Evolutionary conservation across 2,888 invertebrate species (phyloP).

Genomic region (Cyrtodaria siliqua): DNA sequence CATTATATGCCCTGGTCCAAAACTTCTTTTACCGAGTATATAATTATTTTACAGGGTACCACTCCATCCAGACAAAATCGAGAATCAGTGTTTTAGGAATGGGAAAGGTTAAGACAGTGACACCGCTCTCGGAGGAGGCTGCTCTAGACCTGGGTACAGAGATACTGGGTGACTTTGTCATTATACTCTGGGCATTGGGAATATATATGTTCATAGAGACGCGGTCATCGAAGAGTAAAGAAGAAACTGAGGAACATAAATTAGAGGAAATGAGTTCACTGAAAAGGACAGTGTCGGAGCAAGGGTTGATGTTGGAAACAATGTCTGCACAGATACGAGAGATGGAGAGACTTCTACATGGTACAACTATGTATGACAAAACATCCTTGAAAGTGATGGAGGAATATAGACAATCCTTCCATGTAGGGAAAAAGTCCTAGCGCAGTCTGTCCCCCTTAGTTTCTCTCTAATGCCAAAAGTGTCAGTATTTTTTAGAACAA

Average conservation of each 20-base stretch:
- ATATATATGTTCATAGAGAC: constrained; percentile 46
- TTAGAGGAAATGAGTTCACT: constrained; percentile 40
- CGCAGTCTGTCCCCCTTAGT: background rate
- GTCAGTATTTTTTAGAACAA: no score
- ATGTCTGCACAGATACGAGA: constrained; percentile 35
- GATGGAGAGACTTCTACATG: constrained; percentile 29
- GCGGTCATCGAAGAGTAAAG: constrained; percentile 21
- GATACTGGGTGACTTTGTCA: constrained; percentile 47
- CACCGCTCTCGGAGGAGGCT: constrained; percentile 47
- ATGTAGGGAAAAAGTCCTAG: background rate
- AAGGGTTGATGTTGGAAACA: constrained; percentile 32
- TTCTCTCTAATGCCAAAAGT: no score
- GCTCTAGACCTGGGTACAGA: constrained; percentile 58
- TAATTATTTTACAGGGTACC: constrained; percentile 45
- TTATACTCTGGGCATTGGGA: constrained; percentile 39
- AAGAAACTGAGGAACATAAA: constrained; percentile 23
- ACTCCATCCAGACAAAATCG: constrained; percentile 39
- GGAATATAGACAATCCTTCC: background rate
- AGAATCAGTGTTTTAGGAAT: constrained; percentile 34
- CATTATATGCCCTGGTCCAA: no score
- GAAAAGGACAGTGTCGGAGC: constrained; percentile 32
- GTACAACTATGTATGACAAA: constrained; percentile 33
- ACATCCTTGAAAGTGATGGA: constrained; percentile 36
- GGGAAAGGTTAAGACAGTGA: constrained; percentile 46
- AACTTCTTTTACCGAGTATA: background rate